Evolutionary conservation across 2,888 invertebrate genomes (phyloP), one percentile per base, ranked within the genome.

Genomic region (Gari tellinella): DNA sequence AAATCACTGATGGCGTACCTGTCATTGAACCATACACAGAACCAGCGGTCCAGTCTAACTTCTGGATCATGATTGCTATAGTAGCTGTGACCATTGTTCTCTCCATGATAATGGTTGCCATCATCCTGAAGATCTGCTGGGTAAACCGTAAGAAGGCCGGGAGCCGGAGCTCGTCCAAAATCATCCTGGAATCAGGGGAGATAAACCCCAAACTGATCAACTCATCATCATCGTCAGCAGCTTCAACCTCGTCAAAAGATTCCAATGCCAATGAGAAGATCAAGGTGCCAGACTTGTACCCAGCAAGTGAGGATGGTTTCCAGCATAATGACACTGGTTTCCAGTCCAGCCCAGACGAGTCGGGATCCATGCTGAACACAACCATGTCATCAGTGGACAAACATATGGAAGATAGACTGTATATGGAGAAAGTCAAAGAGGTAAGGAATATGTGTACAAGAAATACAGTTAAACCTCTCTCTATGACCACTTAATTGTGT

Each of bases 1-100:
- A 68, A 15, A 56, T 85, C 31, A 62, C 72, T 17, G 65, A 72
- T 8, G 70, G 72, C 14, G 64, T 75, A 38, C 40, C 31, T 7
- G 31, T 31, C 31, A 31, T 31, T 31, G 5, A 31, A 31, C 5
- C 31, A 31, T 31, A 31, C 31, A 7, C 31, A 31, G 31, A 31
- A 4, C 31, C 31, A 31, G n/a, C n/a, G n/a, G 31, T 31, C 31
- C 31, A 31, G 17, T 38, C 38, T 14, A 75, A 74, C 55, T 56
- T 75, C 17, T 81, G 70, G 72, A 84, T 84, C 46, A 79, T 81
- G 2, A 66, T 84, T 25, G 72, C 64, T 2, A 72, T 84, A 7
- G 66, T 80, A 3, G 60, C 74, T 0, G 73, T 81, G 2, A 84
- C 83, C 0, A 58, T 75, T 38, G 58, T 81, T 12, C 48, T 84